A percentile compares a stretch with the other conserved stretches of the same genome.
Evolutionary conservation across 2,888 invertebrate genomes (phyloP).

Genomic region (Gandaritis pyraliata): DNA sequence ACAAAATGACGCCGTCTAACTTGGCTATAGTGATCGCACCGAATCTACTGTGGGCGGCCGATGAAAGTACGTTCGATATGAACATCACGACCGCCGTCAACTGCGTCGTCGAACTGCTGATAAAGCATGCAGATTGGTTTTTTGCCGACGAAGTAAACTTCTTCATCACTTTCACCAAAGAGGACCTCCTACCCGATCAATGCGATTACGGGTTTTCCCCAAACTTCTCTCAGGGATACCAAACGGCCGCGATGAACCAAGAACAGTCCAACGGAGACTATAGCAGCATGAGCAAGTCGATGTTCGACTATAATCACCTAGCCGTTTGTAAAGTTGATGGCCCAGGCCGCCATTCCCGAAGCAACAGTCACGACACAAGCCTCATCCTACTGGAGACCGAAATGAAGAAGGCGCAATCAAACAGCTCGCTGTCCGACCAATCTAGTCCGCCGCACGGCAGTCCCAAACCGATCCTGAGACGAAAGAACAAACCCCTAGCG

Average conservation of each 20-base stretch:
- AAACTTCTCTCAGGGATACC: slow-evolving; percentile 69
- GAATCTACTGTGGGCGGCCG: slow-evolving; percentile 94
- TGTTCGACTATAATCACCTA: slow-evolving; percentile 64
- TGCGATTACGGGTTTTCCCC: slow-evolving; percentile 75
- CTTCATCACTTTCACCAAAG: slow-evolving; percentile 86
- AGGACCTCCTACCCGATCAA: slow-evolving; percentile 82
- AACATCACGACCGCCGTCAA: slow-evolving; percentile 92
- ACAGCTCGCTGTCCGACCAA: slow-evolving; percentile 87
- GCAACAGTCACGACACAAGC: slow-evolving; percentile 86
- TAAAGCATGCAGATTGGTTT: slow-evolving; percentile 92
- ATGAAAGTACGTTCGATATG: slow-evolving; percentile 89
- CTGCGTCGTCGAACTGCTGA: slow-evolving; percentile 92
- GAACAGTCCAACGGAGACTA: slow-evolving; percentile 76
- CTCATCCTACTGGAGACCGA: slow-evolving; percentile 77
- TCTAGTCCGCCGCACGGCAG: slow-evolving; percentile 89
- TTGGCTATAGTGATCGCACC: slow-evolving; percentile 98
- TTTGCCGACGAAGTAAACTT: slow-evolving; percentile 92
- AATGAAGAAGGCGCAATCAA: slow-evolving; percentile 86
- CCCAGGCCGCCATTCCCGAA: slow-evolving; percentile 80
- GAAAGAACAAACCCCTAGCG: slow-evolving; percentile 90
- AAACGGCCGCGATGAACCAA: slow-evolving; percentile 70
- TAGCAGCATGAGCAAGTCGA: slow-evolving; percentile 72
- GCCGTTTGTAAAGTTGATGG: slow-evolving; percentile 20
- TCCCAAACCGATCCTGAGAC: slow-evolving; percentile 88
- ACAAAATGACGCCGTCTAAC: slow-evolving; percentile 99